phyloP scores from a whole-genome alignment of 2,888 invertebrate species.

The Pandemis heparana region DNA sequence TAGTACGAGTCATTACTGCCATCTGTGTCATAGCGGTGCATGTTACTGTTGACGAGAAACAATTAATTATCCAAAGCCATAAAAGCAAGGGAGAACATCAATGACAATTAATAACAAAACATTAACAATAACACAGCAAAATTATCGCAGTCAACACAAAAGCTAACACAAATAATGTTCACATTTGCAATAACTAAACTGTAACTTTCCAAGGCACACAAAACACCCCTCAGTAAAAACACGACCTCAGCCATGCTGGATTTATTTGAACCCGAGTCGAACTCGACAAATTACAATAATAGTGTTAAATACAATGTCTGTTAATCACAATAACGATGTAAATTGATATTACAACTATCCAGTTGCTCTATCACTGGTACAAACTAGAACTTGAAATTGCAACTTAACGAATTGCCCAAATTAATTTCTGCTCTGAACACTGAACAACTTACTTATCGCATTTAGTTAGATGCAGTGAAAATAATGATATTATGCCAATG shows the following conservation, averaged over 20 bases:
- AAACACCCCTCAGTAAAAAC: conserved; percentile 58
- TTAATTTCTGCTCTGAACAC: no score
- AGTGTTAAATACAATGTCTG: conserved; percentile 7
- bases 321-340: neutral
- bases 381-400: no score
- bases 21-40: neutral
- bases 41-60: neutral
- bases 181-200: conserved; percentile 29
- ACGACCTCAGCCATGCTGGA: conserved; percentile 71
- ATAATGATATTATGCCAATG: no score
- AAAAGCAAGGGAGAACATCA: conserved; percentile 4
- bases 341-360: neutral
- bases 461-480: no score
- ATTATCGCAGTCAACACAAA: conserved; percentile 43
- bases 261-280: conserved; percentile 70
- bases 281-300: conserved; percentile 58
- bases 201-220: conserved; percentile 43
- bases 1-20: neutral
- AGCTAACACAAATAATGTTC: neutral
- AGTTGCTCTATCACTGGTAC: neutral
- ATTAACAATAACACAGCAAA: neutral
- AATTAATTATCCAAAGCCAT: neutral
- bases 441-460: no score
- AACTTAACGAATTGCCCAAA: no score
- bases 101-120: conserved; percentile 6